Conservation (phyloP, 2,888 invertebrate genomes). For the Cinara cedri region DNA sequence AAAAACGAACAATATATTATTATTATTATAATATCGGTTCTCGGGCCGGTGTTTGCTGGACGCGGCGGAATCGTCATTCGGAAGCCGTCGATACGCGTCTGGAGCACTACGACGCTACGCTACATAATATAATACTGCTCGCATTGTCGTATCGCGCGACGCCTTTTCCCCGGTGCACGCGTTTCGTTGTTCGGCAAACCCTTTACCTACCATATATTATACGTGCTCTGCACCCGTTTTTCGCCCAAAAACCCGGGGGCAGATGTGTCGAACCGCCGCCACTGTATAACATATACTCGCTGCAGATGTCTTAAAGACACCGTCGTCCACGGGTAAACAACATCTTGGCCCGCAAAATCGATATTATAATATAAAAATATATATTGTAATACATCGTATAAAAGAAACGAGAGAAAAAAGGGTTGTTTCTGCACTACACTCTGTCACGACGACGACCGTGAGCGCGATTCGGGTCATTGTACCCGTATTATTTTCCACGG, state of each 20-base stretch:
- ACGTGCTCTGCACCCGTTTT: slow-evolving; percentile 46
- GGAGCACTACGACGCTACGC: no score
- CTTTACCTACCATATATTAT: no score
- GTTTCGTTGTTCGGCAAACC: slow-evolving; percentile 44
- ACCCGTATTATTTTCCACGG: slow-evolving; percentile 44
- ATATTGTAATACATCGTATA: no score
- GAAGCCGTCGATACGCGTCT: slow-evolving; percentile 37
- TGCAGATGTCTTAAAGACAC: slow-evolving; percentile 50
- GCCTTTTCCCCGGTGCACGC: slow-evolving; percentile 4
- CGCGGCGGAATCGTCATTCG: slow-evolving; percentile 23
- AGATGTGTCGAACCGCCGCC: slow-evolving; percentile 31
- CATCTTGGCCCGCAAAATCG: slow-evolving; percentile 38
- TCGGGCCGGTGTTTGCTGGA: slow-evolving; percentile 45
- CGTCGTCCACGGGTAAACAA: not conserved
- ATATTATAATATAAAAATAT: not conserved
- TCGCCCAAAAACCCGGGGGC: slow-evolving; percentile 12
- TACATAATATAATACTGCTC: slow-evolving; percentile 8
- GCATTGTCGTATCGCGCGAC: not conserved
- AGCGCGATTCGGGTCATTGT: slow-evolving; percentile 40
- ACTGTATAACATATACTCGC: no score
- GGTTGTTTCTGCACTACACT: not conserved
- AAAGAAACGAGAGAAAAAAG: slow-evolving; percentile 3
- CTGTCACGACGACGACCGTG: not conserved
- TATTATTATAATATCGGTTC: not conserved
- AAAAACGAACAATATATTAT: slow-evolving; percentile 8